phyloP scores from a whole-genome alignment of 2,113 vertebrate species.

The Nothocercus julius region DNA sequence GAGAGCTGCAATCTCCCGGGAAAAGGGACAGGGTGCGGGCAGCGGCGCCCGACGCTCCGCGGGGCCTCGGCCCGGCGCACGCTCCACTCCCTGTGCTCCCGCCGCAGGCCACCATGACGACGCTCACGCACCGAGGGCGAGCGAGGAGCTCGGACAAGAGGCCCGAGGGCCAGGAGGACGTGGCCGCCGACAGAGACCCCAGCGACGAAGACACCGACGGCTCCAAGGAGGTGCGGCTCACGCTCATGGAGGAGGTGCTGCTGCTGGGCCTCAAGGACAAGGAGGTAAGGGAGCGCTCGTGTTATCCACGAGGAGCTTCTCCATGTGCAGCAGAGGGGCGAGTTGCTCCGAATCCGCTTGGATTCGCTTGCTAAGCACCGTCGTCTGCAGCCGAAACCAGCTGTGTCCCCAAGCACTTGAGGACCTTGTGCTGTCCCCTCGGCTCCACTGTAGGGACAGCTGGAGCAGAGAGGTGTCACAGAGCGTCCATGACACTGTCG shows the following conservation, averaged over 20 bases:
- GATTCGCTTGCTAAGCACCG: background rate
- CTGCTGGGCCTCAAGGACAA: slow-evolving; percentile 88
- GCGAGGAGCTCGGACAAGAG: slow-evolving; percentile 60
- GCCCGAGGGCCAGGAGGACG: slow-evolving; percentile 50
- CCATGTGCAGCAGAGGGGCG: fast-evolving
- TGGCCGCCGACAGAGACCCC: background rate
- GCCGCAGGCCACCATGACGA: slow-evolving; percentile 76
- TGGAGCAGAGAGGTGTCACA: background rate
- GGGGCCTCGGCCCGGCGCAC: background rate
- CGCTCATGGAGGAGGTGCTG: slow-evolving; percentile 88
- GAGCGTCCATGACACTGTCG: fast-evolving
- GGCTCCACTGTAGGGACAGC: background rate
- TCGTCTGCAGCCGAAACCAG: background rate
- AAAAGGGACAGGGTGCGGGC: fast-evolving
- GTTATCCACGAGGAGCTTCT: background rate
- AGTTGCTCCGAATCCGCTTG: background rate
- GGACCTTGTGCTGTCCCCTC: background rate
- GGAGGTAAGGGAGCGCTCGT: slow-evolving; percentile 73
- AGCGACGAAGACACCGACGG: slow-evolving; percentile 61
- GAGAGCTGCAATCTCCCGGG: fast-evolving
- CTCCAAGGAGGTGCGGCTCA: slow-evolving; percentile 84
- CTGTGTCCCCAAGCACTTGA: too few species aligned
- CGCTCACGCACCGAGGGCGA: slow-evolving; percentile 78
- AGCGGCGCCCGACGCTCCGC: fast-evolving
- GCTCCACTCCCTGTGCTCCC: fast-evolving